Base-by-base conservation (phyloP, 1,140 invertebrate genomes). In the Neuroterus valhalla region DNA sequence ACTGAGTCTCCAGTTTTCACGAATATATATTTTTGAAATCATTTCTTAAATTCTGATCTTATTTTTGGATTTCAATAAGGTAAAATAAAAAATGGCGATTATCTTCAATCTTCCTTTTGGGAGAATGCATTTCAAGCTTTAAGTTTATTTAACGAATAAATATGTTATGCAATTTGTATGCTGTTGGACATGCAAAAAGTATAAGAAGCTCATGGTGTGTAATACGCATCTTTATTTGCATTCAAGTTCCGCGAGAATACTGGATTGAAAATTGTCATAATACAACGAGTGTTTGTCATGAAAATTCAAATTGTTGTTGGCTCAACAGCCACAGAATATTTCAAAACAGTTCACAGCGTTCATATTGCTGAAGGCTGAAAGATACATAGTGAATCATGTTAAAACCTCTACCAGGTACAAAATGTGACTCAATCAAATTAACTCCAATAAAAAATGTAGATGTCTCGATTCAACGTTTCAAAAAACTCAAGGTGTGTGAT, bases 281-380 rank as follows among this genome's bases (percentile, higher is more conserved):
- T 62, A 23, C 55, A 62, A 62, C 55, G 55, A 62, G 55, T 31
- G 23, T 26, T 62, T 62, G 55, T 62, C 55, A 62, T 62, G 26
- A 62, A 62, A 62, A 62, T 62, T 62, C 55, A 62, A 62, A 62
- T 62, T 23, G 55, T 31, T 62, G 31, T 62, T 62, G 31, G 4
- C 55, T 23, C 55, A 10, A 26, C 11, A 62, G 26, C 55, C 23
- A n/a, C 26, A 31, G 26, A 62, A 62, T 62, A 62, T 62, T 62
- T 62, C n/a, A 62, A 62, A 38, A 31, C 0, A 62, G 55, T 38
- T 5, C 8, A n/a, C n/a, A n/a, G n/a, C n/a, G n/a, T 12, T 15
- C 12, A 14, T 15, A 31, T 23, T 8, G 11, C 2, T 62, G 55
- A 15, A n/a, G n/a, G 6, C 50, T 52, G 48, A 19, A 21, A 21